phyloP scores from a whole-genome alignment of 2,888 invertebrate species.

The Philereme vetulata region DNA sequence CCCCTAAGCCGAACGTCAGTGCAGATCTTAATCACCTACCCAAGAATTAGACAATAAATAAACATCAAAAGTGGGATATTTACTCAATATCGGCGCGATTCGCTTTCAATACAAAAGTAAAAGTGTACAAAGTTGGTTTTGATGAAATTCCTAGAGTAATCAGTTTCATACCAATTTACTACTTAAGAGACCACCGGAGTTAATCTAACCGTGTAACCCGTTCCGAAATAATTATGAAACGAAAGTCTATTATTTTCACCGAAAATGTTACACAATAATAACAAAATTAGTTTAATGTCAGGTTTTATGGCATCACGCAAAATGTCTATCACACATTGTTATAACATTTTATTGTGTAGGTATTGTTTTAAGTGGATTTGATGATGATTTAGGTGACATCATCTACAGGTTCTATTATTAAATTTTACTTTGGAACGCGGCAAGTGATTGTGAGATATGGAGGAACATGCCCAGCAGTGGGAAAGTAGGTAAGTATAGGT shows the following conservation, averaged over 20 bases:
- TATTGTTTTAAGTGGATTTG: no score
- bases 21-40: no score
- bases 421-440: no score
- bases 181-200: slow-evolving; percentile 21
- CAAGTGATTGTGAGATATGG: no score
- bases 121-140: slow-evolving; percentile 1
- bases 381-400: no score
- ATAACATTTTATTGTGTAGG: background rate
- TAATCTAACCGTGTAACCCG: slow-evolving; percentile 23
- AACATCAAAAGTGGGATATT: no score
- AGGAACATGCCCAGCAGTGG: no score
- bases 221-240: slow-evolving; percentile 32
- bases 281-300: slow-evolving; percentile 23
- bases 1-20: no score
- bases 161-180: slow-evolving; percentile 1
- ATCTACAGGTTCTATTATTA: no score
- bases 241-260: slow-evolving; percentile 36
- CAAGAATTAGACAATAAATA: no score
- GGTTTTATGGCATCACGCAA: slow-evolving; percentile 16
- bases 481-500: no score
- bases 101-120: background rate
- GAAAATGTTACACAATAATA: slow-evolving; percentile 29
- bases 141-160: slow-evolving; percentile 2
- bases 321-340: slow-evolving; percentile 5
- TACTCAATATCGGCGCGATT: no score